phyloP scores from a whole-genome alignment of 2,888 invertebrate species.

The Meta bourneti region DNA sequence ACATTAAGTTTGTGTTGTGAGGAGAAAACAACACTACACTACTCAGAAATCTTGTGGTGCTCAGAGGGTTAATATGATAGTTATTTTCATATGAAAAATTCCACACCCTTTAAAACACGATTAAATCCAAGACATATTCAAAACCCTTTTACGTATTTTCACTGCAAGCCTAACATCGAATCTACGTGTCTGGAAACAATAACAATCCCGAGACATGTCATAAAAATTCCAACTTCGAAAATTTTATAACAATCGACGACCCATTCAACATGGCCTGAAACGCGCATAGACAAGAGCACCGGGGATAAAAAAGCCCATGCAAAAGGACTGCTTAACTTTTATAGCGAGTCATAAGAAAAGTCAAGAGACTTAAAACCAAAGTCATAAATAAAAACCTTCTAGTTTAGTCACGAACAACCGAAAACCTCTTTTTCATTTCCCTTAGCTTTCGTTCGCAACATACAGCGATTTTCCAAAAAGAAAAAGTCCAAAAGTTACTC shows the following conservation, averaged over 20 bases:
- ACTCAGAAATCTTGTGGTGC: too few relatives aligned
- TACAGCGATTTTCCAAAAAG: not conserved
- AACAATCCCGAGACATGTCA: not conserved
- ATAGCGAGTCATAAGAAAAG: conserved; percentile 47
- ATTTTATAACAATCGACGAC: not conserved
- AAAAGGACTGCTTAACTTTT: conserved; percentile 11
- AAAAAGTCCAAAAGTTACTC: conserved; percentile 38
- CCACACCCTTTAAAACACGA: too few relatives aligned
- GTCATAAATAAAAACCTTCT: conserved; percentile 59
- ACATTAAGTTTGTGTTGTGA: too few relatives aligned
- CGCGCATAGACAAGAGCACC: not conserved
- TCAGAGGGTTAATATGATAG: too few relatives aligned
- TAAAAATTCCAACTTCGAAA: conserved; percentile 8
- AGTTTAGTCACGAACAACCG: conserved; percentile 57
- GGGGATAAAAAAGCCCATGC: not conserved
- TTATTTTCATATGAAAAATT: too few relatives aligned
- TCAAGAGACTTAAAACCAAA: conserved; percentile 17
- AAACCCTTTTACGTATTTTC: too few relatives aligned
- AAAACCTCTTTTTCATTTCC: conserved; percentile 32
- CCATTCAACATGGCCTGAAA: conserved; percentile 14
- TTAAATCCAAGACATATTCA: too few relatives aligned
- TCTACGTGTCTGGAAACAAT: not conserved
- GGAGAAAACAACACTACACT: too few relatives aligned
- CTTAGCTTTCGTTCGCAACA: not conserved
- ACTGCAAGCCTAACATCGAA: too few relatives aligned